Evolutionary conservation across 2,797 vertebrate species (phyloP), one percentile per base, ranked within the genome.

Genomic region (Gorsachius magnificus): DNA sequence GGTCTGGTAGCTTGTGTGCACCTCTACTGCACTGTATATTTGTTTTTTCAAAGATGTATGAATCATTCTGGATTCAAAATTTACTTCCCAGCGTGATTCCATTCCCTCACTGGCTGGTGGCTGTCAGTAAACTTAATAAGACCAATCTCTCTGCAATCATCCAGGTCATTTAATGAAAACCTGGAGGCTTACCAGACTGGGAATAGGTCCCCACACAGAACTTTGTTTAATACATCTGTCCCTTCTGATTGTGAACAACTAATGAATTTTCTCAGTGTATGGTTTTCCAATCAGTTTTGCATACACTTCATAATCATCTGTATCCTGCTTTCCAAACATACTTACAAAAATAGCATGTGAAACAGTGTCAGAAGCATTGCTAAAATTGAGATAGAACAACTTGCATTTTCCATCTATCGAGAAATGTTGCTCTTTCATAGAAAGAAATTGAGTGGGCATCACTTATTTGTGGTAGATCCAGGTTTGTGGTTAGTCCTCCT

Each of bases 281-380:
- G 79, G 76, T 92, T 97, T 94, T 83, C 91, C 79, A 96, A 91
- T 96, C 95, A 95, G 89, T 94, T 95, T 87, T 92, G 86, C 87
- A 87, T 90, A 66, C 75, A 78, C 95, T 95, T 94, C 33, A 45
- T 96, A 91, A 96, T 96, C 92, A 91, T 94, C 95, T 83, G 31
- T 95, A 93, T 93, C 93, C 94, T 96, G 87, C 82, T 90, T 97
- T 79, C 91, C 82, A 93, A 94, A 92, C 60, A 78, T 25, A 22
- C 46, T 57, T 78, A 72, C 12, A 91, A 95, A 96, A 92, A 87
- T 96, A 97, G 82, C 75, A 16, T 1, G 22, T 80, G 75, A 80
- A 96, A 87, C 74, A 38, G 65, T 78, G 61, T 91, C 65, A 91
- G 95, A 72, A 92, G 36, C 5, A 1, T 94, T 92, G 96, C 82